Percentiles rank a stretch among this genome's conserved stretches.
These are phyloP conservation scores for Ophion costatus DNA, from an alignment of 2,888 invertebrate genomes.

Conservation along the genomic window DNA sequence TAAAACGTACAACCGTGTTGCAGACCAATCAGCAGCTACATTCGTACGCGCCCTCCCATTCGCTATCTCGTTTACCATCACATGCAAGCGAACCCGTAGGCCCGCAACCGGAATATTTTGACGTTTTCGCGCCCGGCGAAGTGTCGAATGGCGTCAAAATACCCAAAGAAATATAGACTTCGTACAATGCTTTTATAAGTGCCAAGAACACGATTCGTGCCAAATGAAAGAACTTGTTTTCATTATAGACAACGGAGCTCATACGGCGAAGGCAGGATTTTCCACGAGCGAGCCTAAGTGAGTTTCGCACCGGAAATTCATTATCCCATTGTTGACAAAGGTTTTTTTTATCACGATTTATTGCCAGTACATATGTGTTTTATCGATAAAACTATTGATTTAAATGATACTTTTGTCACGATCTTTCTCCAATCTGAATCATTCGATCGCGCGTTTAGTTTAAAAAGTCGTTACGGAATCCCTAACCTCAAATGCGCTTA, in stretches of 20 bases:
- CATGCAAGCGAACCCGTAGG: not conserved
- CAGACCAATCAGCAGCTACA: not conserved
- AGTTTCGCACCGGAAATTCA: slow-evolving; percentile 55
- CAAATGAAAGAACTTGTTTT: slow-evolving; percentile 83
- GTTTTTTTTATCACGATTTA: not conserved
- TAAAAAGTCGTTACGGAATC: not conserved
- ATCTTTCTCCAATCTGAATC: not conserved
- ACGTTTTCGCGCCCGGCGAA: not conserved
- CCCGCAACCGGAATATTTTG: not conserved
- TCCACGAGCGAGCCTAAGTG: slow-evolving; percentile 89
- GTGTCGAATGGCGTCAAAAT: not conserved
- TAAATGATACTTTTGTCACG: not conserved
- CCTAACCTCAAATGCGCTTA: not conserved
- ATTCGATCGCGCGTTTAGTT: too few species aligned
- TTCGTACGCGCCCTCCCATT: not conserved
- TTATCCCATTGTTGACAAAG: not conserved
- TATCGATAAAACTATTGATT: not conserved
- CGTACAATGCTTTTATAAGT: not conserved
- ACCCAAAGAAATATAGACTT: not conserved
- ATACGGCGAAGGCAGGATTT: slow-evolving; percentile 93
- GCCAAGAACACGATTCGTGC: not conserved
- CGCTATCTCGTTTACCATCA: not conserved
- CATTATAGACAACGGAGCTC: slow-evolving; percentile 95
- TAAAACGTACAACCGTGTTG: too few species aligned
- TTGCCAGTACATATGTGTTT: not conserved